Evolutionary conservation across 2,888 invertebrate genomes (phyloP).

Genomic region (Cremastinae sp.): DNA sequence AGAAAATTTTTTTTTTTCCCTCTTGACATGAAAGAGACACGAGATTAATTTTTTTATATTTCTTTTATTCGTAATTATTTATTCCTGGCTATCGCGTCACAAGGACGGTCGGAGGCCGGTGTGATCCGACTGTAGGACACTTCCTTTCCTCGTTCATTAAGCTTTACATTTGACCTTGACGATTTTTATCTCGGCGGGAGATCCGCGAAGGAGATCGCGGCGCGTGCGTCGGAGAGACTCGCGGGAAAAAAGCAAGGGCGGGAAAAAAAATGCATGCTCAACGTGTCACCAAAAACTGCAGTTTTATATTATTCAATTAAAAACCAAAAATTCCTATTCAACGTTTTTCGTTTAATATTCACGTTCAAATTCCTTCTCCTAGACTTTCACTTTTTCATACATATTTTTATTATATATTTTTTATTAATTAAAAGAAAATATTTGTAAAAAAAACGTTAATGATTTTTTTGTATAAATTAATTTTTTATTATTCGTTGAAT

Average conservation of each 20-base stretch:
- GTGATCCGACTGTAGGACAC: constrained; percentile 49
- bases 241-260: constrained; percentile 44
- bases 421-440: too few species aligned
- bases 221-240: constrained; percentile 24
- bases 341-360: too few species aligned
- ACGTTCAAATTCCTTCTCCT: too few species aligned
- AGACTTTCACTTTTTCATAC: too few species aligned
- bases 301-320: too few species aligned
- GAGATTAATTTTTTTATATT: not conserved
- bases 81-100: constrained; percentile 15
- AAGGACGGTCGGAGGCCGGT: constrained; percentile 57
- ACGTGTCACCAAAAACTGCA: too few species aligned
- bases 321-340: too few species aligned
- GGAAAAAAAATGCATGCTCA: too few species aligned
- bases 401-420: too few species aligned
- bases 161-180: constrained; percentile 60
- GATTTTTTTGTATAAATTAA: too few species aligned
- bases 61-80: not conserved
- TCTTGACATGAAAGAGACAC: not conserved
- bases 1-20: not conserved
- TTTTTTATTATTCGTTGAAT: too few species aligned
- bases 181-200: constrained; percentile 26
- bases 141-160: constrained; percentile 56
- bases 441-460: too few species aligned
- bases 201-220: constrained; percentile 20